phyloP scores from a whole-genome alignment of 2,888 invertebrate genomes.

The Ptilodon capucinus region DNA sequence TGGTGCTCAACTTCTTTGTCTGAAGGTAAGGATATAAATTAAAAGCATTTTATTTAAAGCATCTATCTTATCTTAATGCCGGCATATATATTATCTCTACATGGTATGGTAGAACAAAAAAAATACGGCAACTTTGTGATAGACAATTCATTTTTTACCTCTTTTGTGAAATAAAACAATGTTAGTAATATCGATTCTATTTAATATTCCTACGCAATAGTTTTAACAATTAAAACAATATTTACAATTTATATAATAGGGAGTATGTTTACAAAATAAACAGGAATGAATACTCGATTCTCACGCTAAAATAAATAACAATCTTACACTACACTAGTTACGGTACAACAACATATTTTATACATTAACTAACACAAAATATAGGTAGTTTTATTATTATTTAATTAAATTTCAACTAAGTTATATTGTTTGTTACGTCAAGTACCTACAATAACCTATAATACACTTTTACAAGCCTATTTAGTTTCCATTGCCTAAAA shows the following conservation, averaged over 20 bases:
- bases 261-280: slow-evolving; percentile 57
- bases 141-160: too few relatives aligned
- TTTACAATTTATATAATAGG: slow-evolving; percentile 63
- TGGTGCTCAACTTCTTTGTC: too few relatives aligned
- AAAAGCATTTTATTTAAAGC: too few relatives aligned
- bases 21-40: too few relatives aligned
- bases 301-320: slow-evolving; percentile 73
- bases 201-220: slow-evolving; percentile 62
- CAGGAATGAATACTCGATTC: slow-evolving; percentile 52
- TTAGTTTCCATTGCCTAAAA: neutral
- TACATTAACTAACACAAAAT: slow-evolving; percentile 17
- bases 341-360: slow-evolving; percentile 43
- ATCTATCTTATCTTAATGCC: too few relatives aligned
- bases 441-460: neutral
- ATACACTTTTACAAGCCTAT: neutral
- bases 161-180: slow-evolving; percentile 32
- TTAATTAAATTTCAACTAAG: neutral
- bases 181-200: slow-evolving; percentile 41
- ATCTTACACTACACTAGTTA: slow-evolving; percentile 37
- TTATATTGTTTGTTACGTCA: neutral
- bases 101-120: neutral
- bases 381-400: neutral
- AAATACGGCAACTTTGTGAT: too few relatives aligned
- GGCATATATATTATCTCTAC: too few relatives aligned
- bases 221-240: slow-evolving; percentile 72